Conservation (phyloP, 2,888 invertebrate genomes). For the Plemyria rubiginata region DNA sequence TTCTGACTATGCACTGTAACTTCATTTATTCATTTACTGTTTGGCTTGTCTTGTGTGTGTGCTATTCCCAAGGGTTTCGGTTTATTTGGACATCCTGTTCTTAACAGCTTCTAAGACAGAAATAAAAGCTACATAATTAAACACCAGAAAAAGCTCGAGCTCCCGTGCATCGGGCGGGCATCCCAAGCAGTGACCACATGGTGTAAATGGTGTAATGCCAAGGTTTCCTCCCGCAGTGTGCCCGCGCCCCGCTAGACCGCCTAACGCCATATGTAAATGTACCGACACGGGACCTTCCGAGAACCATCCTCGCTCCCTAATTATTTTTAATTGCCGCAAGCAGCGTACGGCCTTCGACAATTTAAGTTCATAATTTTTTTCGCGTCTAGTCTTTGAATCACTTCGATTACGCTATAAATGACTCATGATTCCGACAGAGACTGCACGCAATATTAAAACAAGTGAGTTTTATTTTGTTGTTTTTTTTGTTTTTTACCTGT, state of each 20-base stretch:
- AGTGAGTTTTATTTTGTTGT: constrained; percentile 63
- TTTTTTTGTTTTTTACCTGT: constrained; percentile 70
- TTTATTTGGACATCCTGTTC: no score
- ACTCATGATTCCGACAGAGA: constrained; percentile 58
- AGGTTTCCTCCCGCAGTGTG: constrained; percentile 30
- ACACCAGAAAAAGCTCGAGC: not conserved
- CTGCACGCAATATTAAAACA: constrained; percentile 58
- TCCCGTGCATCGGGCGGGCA: not conserved
- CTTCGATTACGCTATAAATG: constrained; percentile 70
- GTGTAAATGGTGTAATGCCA: not conserved
- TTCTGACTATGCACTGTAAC: no score
- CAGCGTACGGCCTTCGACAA: constrained; percentile 77
- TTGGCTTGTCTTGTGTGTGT: no score
- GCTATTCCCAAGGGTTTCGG: no score
- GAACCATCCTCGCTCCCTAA: constrained; percentile 81
- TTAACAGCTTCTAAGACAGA: no score
- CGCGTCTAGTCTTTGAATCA: constrained; percentile 79
- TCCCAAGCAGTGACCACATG: not conserved
- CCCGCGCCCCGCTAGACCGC: constrained; percentile 45
- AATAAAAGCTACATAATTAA: no score
- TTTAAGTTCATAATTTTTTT: constrained; percentile 76
- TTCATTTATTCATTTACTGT: no score
- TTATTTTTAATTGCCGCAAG: constrained; percentile 85
- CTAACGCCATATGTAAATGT: constrained; percentile 79
- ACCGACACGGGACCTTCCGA: constrained; percentile 73